Percentiles rank a stretch among this genome's conserved stretches.
Conservation (phyloP, 2,113 vertebrate genomes). For the Willisornis vidua region DNA sequence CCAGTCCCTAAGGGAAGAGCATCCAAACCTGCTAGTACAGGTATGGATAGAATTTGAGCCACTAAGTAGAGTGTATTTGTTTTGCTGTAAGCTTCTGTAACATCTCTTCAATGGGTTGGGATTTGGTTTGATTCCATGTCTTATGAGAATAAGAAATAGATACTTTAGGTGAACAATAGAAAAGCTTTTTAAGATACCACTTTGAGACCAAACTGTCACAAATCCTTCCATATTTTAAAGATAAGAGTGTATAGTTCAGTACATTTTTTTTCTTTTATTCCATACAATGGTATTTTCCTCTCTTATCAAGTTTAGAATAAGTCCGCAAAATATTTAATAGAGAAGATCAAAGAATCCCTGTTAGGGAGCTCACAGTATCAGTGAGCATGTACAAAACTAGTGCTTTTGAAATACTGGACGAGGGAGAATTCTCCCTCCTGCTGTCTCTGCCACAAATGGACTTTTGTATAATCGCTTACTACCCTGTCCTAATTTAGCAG, state of each 20-base stretch:
- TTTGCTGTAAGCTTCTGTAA: not conserved
- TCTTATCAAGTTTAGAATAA: slow-evolving; percentile 45
- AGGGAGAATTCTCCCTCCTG: slow-evolving; percentile 63
- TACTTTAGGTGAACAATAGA: slow-evolving; percentile 7
- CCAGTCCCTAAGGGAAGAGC: slow-evolving; percentile 89
- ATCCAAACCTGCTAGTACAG: slow-evolving; percentile 88
- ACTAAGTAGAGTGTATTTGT: not conserved
- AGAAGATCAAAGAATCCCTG: slow-evolving; percentile 66
- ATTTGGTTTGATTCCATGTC: not conserved
- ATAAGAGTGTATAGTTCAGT: not conserved
- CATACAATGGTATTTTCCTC: slow-evolving; percentile 27
- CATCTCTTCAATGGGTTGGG: not conserved
- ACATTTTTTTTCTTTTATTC: not conserved
- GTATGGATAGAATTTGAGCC: slow-evolving; percentile 59
- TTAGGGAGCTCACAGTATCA: slow-evolving; percentile 31
- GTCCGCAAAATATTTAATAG: slow-evolving; percentile 60
- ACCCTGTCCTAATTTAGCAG: slow-evolving; percentile 68
- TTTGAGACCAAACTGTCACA: slow-evolving; percentile 27
- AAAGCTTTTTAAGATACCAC: slow-evolving; percentile 35
- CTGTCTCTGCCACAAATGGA: slow-evolving; percentile 66
- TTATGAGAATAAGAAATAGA: slow-evolving; percentile 16
- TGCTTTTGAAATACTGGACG: slow-evolving; percentile 68
- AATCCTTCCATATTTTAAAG: slow-evolving; percentile 48
- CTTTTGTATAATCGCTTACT: slow-evolving; percentile 68
- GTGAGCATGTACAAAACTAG: slow-evolving; percentile 28